Evolutionary conservation across 2,888 invertebrate genomes (phyloP), one percentile per base, ranked within the genome.

Genomic region (Cryptus viduatorius): DNA sequence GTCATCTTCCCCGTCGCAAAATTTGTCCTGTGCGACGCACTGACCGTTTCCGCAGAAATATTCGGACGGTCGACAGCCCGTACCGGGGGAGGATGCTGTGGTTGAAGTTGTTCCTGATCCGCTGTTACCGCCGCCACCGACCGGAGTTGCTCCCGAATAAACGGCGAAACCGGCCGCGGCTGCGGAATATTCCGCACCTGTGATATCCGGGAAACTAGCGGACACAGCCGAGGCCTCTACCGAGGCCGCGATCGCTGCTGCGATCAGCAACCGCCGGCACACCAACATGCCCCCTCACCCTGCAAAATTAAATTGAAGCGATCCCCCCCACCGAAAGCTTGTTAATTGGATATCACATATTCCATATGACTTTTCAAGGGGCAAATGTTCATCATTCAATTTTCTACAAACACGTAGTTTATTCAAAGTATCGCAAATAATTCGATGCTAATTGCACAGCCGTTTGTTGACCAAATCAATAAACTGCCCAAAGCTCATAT

Each of bases 1-100:
- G 93, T 97, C 97, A 90, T 96, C 95, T 85, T 96, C 95, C 19
- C 97, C 97, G 91, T 97, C 96, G 94, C 97, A 97, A 93, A 95
- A 97, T 92, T 96, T 96, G 94, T 96, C 96, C 92, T 96, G 94
- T 4, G 96, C 95, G 89, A 97, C 95, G 94, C 97, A 97, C 85
- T 93, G 93, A 7, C 94, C 94, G 84, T 94, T 94, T 75, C 90
- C 89, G 86, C 94, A 94, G 85, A 91, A 92, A 90, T 93, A 94
- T 90, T 95, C 95, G 69, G 94, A 95, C 91, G 95, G 95, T 72
- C 96, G 91, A 89, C 92, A 93, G 75, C 87, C 85, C 14, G 75
- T 61, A 1, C 61, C 65, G 61, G 81, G 67, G 44, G 82, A 79
- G 61, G 81, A 72, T 31, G 79, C 72, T 61, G 83, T 83, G 50